Conservation (phyloP, 2,888 invertebrate species). For the Mechanitis messenoides region DNA sequence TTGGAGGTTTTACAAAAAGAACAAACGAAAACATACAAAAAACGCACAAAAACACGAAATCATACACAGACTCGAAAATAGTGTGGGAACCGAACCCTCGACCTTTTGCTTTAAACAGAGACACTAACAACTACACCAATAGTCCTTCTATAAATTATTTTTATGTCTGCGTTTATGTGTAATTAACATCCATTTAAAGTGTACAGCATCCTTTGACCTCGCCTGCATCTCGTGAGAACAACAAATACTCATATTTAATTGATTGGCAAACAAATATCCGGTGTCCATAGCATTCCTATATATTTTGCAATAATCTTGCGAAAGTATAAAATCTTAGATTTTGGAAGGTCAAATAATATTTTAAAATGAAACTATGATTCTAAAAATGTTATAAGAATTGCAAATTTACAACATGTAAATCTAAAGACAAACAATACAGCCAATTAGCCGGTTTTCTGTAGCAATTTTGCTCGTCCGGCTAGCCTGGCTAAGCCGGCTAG, state of each 20-base stretch:
- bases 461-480: neutral
- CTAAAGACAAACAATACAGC: neutral
- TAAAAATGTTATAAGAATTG: neutral
- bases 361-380: neutral
- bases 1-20: too few species aligned
- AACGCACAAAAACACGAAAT: too few species aligned
- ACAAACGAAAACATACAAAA: too few species aligned
- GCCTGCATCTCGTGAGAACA: slow-evolving; percentile 24
- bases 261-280: slow-evolving; percentile 28
- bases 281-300: slow-evolving; percentile 15
- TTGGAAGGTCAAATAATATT: neutral
- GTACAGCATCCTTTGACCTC: slow-evolving; percentile 11
- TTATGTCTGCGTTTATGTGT: too few species aligned
- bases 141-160: too few species aligned
- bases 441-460: neutral
- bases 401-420: neutral
- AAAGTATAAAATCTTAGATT: slow-evolving; percentile 13
- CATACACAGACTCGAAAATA: too few species aligned
- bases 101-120: too few species aligned
- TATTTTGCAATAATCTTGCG: slow-evolving; percentile 25
- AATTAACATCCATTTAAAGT: too few species aligned
- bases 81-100: too few species aligned
- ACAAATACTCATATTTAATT: slow-evolving; percentile 23
- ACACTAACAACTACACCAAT: too few species aligned
- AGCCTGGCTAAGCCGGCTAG: slow-evolving; percentile 7